Conservation (phyloP, 1,140 invertebrate genomes). For the Antheraea mylitta region DNA sequence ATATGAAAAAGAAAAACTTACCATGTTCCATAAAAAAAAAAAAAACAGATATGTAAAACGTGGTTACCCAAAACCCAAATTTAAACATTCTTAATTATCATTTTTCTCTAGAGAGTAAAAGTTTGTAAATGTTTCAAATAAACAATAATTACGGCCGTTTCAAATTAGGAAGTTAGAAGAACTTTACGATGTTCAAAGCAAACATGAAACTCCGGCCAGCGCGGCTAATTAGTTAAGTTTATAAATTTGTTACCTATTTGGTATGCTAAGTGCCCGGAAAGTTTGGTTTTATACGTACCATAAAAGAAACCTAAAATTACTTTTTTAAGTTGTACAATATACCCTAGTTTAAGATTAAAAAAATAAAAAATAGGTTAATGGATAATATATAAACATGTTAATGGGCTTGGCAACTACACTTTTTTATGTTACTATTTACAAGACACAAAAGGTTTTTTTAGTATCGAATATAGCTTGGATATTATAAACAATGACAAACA, state of each 20-base stretch:
- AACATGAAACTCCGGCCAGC: conserved; percentile 59
- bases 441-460: too few species aligned
- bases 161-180: conserved; percentile 51
- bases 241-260: conserved; percentile 72
- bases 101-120: conserved; percentile 19
- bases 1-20: too few species aligned
- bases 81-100: conserved; percentile 24
- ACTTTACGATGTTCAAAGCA: conserved; percentile 51
- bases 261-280: conserved; percentile 62
- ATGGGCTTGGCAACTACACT: background rate
- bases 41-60: background rate
- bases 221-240: conserved; percentile 67
- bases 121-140: conserved; percentile 33
- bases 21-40: too few species aligned
- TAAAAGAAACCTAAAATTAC: conserved; percentile 12
- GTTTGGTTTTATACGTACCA: conserved; percentile 26
- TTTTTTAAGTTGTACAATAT: background rate
- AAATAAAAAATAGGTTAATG: background rate
- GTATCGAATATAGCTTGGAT: too few species aligned
- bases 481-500: too few species aligned
- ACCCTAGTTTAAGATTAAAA: background rate
- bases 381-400: background rate
- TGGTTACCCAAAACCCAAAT: conserved; percentile 12
- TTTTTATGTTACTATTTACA: background rate
- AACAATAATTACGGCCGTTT: conserved; percentile 47